phyloP scores from a whole-genome alignment of 2,797 vertebrate species.

The Aselliscus stoliczkanus region DNA sequence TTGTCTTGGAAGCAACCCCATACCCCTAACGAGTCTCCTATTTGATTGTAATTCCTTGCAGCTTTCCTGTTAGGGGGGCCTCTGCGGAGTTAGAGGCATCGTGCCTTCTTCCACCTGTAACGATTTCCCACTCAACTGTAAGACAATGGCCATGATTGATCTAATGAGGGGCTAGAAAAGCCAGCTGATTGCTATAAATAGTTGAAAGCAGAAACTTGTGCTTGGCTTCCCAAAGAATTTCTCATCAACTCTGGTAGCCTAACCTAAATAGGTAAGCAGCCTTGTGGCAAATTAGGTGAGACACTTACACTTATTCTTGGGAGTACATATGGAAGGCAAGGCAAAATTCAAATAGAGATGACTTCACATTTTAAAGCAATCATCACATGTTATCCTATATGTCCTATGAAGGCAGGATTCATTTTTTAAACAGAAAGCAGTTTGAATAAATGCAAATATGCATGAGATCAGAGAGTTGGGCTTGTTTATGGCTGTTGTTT shows the following conservation, averaged over 20 bases:
- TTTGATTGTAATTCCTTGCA: slow-evolving; percentile 75
- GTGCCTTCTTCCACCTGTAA: slow-evolving; percentile 75
- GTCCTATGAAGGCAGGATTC: neutral
- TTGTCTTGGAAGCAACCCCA: slow-evolving; percentile 56
- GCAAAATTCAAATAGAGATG: neutral
- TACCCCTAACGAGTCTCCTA: slow-evolving; percentile 42
- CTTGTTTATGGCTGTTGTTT: neutral
- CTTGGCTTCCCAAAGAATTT: slow-evolving; percentile 71
- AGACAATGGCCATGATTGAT: slow-evolving; percentile 79
- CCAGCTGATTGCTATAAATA: slow-evolving; percentile 79
- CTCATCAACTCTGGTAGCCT: slow-evolving; percentile 72
- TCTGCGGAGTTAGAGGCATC: slow-evolving; percentile 68
- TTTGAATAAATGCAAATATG: slow-evolving; percentile 35
- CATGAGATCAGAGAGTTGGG: neutral
- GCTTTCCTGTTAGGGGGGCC: slow-evolving; percentile 61
- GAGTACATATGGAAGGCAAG: neutral
- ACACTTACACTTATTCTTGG: neutral
- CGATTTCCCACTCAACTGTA: slow-evolving; percentile 75
- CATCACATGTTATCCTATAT: neutral
- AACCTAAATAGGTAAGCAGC: slow-evolving; percentile 68
- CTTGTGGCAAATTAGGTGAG: slow-evolving; percentile 60
- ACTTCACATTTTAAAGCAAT: neutral
- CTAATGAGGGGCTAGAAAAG: slow-evolving; percentile 77
- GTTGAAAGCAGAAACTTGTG: slow-evolving; percentile 75
- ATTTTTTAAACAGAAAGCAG: neutral